Evolutionary conservation across 2,797 vertebrate species (phyloP), one percentile per base, ranked within the genome.

Genomic region (Phrynocephalus guinanensis): DNA sequence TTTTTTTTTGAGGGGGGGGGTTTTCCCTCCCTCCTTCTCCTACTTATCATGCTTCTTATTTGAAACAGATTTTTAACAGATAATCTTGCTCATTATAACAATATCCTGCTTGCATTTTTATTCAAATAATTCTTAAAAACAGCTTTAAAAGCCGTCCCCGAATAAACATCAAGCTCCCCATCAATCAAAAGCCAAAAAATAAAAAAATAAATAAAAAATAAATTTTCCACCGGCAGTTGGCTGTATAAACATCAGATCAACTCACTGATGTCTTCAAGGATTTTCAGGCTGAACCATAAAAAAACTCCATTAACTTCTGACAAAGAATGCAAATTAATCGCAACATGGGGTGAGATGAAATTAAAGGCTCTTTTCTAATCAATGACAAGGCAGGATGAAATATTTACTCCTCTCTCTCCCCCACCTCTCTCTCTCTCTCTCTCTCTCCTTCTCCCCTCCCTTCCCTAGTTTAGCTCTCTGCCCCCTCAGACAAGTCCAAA

Each of bases 291-390:
- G 97, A 98, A 98, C 98, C 97, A 97, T 98, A 96, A 98, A 98
- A 98, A 98, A 99, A 98, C 98, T 98, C 98, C 98, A 99, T 99
- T 99, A 99, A 98, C 98, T 98, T 98, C 98, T 98, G 98, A 99
- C 98, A 99, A 98, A 98, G 98, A 98, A 99, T 99, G 98, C 98
- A 99, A 99, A 99, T 99, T 98, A 98, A 98, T 99, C 98, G 98
- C 98, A 99, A 98, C 98, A 99, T 99, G 98, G 98, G 98, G 98
- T 98, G 98, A 97, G 97, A 98, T 98, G 98, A 98, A 99, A 99
- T 99, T 99, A 99, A 99, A 98, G 98, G 98, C 97, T 98, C 97
- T 98, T 97, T 98, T 98, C 98, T 99, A 99, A 99, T 99, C 98
- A 99, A 98, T 99, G 98, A 99, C 98, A 99, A 99, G 98, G 97